Conservation (phyloP, 2,113 vertebrate genomes). For the Grantiella picta region DNA sequence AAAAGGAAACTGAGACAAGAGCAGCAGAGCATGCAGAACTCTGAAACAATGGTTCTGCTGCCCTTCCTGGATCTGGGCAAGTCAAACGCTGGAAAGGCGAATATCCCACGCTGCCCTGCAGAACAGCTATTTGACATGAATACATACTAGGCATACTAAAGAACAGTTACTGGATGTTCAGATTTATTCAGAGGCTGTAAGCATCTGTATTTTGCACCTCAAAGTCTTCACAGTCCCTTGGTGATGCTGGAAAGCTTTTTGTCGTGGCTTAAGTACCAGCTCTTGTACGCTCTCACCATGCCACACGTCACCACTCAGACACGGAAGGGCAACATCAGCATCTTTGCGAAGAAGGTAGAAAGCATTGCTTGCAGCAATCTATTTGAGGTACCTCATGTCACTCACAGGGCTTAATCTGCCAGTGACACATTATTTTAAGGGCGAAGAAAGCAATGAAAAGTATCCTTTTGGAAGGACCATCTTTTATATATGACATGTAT, state of each 20-base stretch:
- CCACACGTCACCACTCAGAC: background rate
- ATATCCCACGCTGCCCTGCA: accelerated
- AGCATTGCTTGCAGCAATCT: background rate
- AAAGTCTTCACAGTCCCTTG: background rate
- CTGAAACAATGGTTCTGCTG: background rate
- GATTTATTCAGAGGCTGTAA: background rate
- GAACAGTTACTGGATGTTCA: background rate
- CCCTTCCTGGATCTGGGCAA: background rate
- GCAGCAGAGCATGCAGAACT: background rate
- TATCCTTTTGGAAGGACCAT: background rate
- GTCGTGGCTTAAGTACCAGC: background rate
- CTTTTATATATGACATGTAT: background rate
- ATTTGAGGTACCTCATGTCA: background rate
- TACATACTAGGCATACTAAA: background rate
- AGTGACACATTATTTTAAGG: background rate
- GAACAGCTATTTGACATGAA: background rate
- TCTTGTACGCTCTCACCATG: background rate
- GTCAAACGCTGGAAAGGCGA: background rate
- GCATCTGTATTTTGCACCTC: conserved; percentile 6
- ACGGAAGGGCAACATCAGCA: background rate
- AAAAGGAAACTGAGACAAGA: background rate
- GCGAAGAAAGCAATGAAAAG: background rate
- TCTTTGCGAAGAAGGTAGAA: background rate
- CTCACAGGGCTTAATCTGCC: background rate
- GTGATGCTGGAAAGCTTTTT: background rate